Percentiles rank a stretch among this genome's conserved stretches.
These are phyloP conservation scores for Ladona fulva DNA, from an alignment of 1,140 invertebrate genomes.

Conservation along the genomic window DNA sequence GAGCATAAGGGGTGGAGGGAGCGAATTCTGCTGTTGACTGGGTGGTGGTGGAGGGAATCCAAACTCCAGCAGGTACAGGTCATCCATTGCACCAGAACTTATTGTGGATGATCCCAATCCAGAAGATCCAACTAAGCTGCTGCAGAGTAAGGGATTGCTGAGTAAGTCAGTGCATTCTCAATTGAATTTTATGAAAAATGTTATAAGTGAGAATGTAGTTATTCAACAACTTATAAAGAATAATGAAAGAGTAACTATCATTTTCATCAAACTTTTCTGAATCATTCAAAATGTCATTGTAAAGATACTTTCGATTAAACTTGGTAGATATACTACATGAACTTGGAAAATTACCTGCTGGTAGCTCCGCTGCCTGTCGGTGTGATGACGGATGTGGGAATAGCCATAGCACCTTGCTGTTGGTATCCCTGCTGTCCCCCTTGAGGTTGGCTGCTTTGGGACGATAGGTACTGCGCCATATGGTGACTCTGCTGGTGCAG, in stretches of 20 bases:
- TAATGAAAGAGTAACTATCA: too few relatives aligned
- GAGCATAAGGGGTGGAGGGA: conserved; percentile 24
- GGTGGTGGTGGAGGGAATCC: background rate
- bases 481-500: background rate
- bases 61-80: background rate
- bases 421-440: background rate
- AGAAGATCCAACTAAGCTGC: background rate
- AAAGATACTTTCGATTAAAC: too few relatives aligned
- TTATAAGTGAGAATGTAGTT: too few relatives aligned
- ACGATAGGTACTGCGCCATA: background rate
- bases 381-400: background rate
- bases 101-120: background rate
- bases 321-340: too few relatives aligned
- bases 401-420: background rate
- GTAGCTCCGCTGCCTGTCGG: background rate
- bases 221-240: too few relatives aligned
- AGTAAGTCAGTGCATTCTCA: too few relatives aligned
- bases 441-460: background rate
- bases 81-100: background rate
- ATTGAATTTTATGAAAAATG: too few relatives aligned
- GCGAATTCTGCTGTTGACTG: conserved; percentile 10
- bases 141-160: background rate
- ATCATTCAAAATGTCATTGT: too few relatives aligned
- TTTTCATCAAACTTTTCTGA: too few relatives aligned
- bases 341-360: background rate